Evolutionary conservation across 1,140 invertebrate genomes (phyloP).

Genomic region (Pseudomyrmex gracilis): DNA sequence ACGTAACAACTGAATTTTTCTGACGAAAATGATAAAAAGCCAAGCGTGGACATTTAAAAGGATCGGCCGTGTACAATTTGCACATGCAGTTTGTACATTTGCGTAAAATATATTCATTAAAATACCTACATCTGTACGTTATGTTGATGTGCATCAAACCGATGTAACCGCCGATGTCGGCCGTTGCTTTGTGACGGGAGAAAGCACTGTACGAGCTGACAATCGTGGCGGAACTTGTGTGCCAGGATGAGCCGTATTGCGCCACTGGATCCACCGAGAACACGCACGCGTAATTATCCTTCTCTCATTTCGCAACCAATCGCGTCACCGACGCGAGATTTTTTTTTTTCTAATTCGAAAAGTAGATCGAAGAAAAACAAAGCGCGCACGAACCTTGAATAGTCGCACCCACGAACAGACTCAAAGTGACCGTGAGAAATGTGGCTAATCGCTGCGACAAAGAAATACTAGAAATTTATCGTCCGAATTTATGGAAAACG

Average conservation of each 20-base stretch:
- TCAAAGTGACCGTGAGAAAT: conserved; percentile 95
- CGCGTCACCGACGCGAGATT: not conserved
- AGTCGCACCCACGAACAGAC: conserved; percentile 95
- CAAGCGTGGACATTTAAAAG: too few relatives aligned
- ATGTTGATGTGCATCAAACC: conserved; percentile 98
- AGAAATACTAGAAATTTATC: not conserved
- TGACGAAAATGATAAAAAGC: too few relatives aligned
- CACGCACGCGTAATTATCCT: not conserved
- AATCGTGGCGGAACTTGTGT: conserved; percentile 94
- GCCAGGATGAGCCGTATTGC: conserved; percentile 97
- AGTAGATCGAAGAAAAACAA: conserved; percentile 10
- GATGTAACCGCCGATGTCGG: conserved; percentile 95
- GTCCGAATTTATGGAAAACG: not conserved
- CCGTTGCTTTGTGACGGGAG: conserved; percentile 94
- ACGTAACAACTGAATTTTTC: not conserved
- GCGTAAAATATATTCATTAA: not conserved
- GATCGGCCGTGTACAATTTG: too few relatives aligned
- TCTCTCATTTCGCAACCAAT: conserved; percentile 1
- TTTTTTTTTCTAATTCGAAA: conserved; percentile 33
- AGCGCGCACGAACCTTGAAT: conserved; percentile 92
- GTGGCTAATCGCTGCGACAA: conserved; percentile 94
- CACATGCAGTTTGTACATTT: too few relatives aligned
- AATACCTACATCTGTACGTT: conserved; percentile 93
- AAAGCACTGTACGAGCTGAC: conserved; percentile 96
- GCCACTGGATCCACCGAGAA: conserved; percentile 88